Conservation (phyloP, 1,140 invertebrate genomes). For the Bombus cullumanus region DNA sequence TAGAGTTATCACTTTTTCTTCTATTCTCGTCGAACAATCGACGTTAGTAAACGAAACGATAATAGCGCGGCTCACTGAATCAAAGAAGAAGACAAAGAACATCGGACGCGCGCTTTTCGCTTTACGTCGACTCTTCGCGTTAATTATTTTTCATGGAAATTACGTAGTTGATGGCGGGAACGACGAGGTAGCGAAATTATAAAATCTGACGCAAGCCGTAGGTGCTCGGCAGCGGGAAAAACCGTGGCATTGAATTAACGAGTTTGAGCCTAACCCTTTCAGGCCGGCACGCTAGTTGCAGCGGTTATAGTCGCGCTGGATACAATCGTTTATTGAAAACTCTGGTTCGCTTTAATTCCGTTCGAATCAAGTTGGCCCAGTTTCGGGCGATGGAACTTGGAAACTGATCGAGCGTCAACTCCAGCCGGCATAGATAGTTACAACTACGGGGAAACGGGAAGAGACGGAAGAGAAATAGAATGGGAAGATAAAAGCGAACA, state of each 20-base stretch:
- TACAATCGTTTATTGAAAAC: slow-evolving; percentile 36
- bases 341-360: slow-evolving; percentile 29
- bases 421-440: background rate
- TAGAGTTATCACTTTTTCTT: background rate
- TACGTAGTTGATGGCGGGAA: background rate
- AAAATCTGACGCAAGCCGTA: background rate
- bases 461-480: background rate
- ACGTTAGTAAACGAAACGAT: background rate
- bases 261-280: background rate
- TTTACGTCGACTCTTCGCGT: background rate
- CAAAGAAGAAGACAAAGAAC: background rate
- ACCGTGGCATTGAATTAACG: slow-evolving; percentile 16
- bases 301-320: background rate
- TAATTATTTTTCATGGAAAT: slow-evolving; percentile 9
- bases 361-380: slow-evolving; percentile 11
- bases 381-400: background rate
- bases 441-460: background rate
- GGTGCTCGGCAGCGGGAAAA: background rate
- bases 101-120: background rate
- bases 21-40: background rate
- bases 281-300: background rate
- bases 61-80: background rate
- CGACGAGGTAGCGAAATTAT: background rate
- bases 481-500: background rate
- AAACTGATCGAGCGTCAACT: background rate